Evolutionary conservation across 2,888 invertebrate species (phyloP).

Genomic region (Cryptus armator): DNA sequence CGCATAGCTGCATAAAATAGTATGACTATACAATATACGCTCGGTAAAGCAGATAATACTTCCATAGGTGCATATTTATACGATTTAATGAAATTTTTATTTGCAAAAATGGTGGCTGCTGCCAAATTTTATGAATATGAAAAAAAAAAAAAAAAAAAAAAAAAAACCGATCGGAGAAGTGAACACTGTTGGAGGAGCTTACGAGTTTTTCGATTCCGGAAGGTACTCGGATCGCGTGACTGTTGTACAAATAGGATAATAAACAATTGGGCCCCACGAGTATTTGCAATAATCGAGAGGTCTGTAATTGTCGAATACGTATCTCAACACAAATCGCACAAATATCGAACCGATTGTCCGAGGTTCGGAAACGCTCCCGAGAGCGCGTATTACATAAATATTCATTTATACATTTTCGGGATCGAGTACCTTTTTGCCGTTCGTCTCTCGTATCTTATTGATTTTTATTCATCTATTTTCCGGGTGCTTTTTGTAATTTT

Average conservation of each 20-base stretch:
- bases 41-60: constrained; percentile 75
- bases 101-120: constrained; percentile 61
- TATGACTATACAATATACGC: constrained; percentile 62
- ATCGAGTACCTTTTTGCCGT: neutral
- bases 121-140: constrained; percentile 18
- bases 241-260: constrained; percentile 52
- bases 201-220: constrained; percentile 43
- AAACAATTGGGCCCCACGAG: constrained; percentile 19
- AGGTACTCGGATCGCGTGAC: constrained; percentile 39
- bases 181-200: neutral
- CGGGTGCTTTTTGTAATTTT: neutral
- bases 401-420: neutral
- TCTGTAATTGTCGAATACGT: constrained; percentile 17
- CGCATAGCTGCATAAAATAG: constrained; percentile 69
- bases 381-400: neutral
- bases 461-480: neutral
- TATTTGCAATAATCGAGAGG: constrained; percentile 44
- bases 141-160: neutral
- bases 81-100: constrained; percentile 50
- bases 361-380: constrained; percentile 20
- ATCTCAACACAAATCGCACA: constrained; percentile 21
- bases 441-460: neutral
- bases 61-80: constrained; percentile 73
- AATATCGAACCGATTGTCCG: constrained; percentile 21
- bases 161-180: neutral